Evolutionary conservation across 1,140 invertebrate species (phyloP).

Genomic region (Drosophila funebris): DNA sequence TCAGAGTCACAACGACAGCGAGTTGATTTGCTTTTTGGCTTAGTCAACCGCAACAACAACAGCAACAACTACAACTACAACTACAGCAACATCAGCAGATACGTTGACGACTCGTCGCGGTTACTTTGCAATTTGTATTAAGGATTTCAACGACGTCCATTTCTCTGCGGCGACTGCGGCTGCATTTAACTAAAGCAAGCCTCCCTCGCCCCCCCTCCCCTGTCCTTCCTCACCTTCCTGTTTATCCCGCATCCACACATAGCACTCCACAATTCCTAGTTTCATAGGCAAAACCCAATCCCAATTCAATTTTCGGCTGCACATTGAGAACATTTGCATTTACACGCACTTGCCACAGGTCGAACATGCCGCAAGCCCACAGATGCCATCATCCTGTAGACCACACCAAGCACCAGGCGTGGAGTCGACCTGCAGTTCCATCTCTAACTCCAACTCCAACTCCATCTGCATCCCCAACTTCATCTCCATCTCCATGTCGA

Average conservation of each 20-base stretch:
- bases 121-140: slow-evolving; percentile 80
- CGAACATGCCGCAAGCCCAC: slow-evolving; percentile 61
- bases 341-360: slow-evolving; percentile 74
- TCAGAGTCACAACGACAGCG: slow-evolving; percentile 14
- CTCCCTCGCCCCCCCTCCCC: not conserved
- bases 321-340: slow-evolving; percentile 78
- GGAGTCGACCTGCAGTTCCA: no score
- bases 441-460: not conserved
- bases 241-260: not conserved
- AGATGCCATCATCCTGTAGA: slow-evolving; percentile 11
- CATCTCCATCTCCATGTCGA: not conserved
- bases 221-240: not conserved
- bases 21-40: slow-evolving; percentile 61
- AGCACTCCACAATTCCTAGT: not conserved
- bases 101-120: slow-evolving; percentile 63
- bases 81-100: slow-evolving; percentile 27
- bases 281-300: not conserved
- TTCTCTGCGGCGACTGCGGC: slow-evolving; percentile 56
- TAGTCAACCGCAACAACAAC: slow-evolving; percentile 56
- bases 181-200: slow-evolving; percentile 64
- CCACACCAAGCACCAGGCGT: not conserved
- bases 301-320: slow-evolving; percentile 77
- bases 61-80: slow-evolving; percentile 23
- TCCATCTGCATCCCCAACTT: not conserved
- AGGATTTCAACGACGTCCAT: slow-evolving; percentile 59